These are phyloP conservation scores for Acromyrmex heyeri DNA, from an alignment of 1,140 invertebrate genomes.

Conservation along the genomic window DNA sequence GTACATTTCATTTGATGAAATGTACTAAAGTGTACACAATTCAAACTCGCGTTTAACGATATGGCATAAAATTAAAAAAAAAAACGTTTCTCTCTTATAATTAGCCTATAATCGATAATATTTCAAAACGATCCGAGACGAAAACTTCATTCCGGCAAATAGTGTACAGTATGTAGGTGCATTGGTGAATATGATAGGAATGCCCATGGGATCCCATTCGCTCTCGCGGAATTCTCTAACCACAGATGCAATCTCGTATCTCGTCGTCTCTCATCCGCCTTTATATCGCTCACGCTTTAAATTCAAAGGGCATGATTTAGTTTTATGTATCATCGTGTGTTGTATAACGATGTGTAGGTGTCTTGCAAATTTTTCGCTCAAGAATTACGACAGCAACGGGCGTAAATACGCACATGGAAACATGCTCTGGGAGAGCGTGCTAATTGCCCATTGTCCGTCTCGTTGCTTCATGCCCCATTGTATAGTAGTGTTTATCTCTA, in stretches of 20 bases:
- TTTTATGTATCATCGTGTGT: conserved; percentile 43
- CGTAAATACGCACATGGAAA: neutral
- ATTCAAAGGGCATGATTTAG: conserved; percentile 38
- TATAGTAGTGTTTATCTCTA: conserved; percentile 48
- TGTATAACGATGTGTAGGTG: conserved; percentile 7
- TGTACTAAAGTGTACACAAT: too few species aligned
- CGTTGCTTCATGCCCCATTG: conserved; percentile 43
- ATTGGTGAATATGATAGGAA: conserved; percentile 37
- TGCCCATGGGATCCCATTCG: conserved; percentile 48
- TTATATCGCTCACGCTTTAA: conserved; percentile 52
- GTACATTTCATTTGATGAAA: neutral
- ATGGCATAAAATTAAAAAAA: neutral
- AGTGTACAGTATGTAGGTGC: neutral
- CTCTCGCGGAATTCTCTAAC: conserved; percentile 57
- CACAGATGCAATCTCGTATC: conserved; percentile 60
- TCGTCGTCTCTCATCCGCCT: conserved; percentile 43
- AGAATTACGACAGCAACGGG: conserved; percentile 12
- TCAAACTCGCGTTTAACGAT: neutral
- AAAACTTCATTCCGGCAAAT: conserved; percentile 25
- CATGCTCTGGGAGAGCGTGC: neutral
- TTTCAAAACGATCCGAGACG: conserved; percentile 34
- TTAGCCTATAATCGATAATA: conserved; percentile 55
- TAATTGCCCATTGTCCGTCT: conserved; percentile 55
- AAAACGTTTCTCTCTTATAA: conserved; percentile 15
- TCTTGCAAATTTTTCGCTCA: conserved; percentile 31